Percentiles rank a stretch among this genome's conserved stretches.
phyloP scores from a whole-genome alignment of 2,888 invertebrate genomes.

The Aporophyla lueneburgensis region DNA sequence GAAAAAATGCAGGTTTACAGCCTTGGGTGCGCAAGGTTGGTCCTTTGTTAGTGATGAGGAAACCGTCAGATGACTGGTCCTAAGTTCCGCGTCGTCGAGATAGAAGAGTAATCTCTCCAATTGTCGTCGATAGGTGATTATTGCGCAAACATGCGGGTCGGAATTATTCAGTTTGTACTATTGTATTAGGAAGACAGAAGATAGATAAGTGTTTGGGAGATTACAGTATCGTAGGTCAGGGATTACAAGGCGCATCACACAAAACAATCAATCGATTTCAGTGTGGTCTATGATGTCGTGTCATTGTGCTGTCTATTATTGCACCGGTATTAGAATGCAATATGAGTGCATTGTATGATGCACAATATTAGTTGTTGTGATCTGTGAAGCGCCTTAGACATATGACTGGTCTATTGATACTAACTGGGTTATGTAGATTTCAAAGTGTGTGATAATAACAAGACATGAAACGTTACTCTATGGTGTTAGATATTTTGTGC shows the following conservation, averaged over 20 bases:
- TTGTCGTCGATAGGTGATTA: slow-evolving; percentile 28
- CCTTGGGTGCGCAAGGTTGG: slow-evolving; percentile 49
- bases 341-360: slow-evolving; percentile 5
- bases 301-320: slow-evolving; percentile 20
- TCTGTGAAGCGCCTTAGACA: not conserved
- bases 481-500: not conserved
- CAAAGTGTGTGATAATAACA: not conserved
- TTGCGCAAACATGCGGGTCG: slow-evolving; percentile 38
- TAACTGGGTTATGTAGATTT: slow-evolving; percentile 7
- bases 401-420: not conserved
- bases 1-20: slow-evolving; percentile 43
- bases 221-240: slow-evolving; percentile 24
- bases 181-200: not conserved
- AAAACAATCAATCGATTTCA: slow-evolving; percentile 22
- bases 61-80: slow-evolving; percentile 15
- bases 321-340: not conserved
- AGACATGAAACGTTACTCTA: not conserved
- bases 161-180: slow-evolving; percentile 3
- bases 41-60: slow-evolving; percentile 54
- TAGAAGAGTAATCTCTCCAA: slow-evolving; percentile 39
- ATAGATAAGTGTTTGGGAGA: not conserved
- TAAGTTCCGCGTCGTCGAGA: slow-evolving; percentile 47
- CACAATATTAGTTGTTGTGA: slow-evolving; percentile 9
- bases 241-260: not conserved
- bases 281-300: slow-evolving; percentile 5